Percentiles rank a stretch among this genome's conserved stretches.
Evolutionary conservation across 2,113 vertebrate genomes (phyloP).

Genomic region (Megalops atlanticus): DNA sequence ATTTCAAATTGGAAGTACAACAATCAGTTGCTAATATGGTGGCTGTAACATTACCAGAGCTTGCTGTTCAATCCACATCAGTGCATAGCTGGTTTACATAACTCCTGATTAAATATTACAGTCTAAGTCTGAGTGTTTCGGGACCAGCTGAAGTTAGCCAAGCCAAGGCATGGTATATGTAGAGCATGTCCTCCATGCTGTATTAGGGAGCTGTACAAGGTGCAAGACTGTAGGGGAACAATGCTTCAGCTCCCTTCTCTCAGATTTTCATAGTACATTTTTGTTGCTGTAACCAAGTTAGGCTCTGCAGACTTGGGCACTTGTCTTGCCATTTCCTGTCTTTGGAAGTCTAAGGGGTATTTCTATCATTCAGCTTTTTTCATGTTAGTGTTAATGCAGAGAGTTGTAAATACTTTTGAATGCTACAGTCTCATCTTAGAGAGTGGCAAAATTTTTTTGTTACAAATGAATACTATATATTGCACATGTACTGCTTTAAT

Average conservation of each 20-base stretch:
- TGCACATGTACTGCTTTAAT: neutral
- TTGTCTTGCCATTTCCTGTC: neutral
- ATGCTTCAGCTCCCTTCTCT: no score
- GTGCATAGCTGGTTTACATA: neutral
- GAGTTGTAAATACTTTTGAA: neutral
- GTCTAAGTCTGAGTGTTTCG: no score
- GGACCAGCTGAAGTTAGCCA: no score
- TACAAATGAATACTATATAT: neutral
- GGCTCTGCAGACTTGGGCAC: neutral
- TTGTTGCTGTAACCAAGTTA: neutral
- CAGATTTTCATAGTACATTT: neutral
- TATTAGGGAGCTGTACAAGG: no score
- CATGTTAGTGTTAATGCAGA: neutral
- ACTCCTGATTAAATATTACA: neutral
- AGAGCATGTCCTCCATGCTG: no score
- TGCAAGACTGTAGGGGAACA: no score
- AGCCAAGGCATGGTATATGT: no score
- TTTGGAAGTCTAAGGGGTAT: neutral
- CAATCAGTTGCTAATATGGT: neutral
- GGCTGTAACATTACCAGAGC: neutral
- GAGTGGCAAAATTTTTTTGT: neutral
- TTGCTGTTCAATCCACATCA: neutral
- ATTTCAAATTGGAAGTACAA: neutral
- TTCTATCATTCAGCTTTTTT: neutral
- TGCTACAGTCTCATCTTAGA: neutral